These are phyloP conservation scores for Latrodectus elegans DNA, from an alignment of 2,888 invertebrate species.

Conservation along the genomic window DNA sequence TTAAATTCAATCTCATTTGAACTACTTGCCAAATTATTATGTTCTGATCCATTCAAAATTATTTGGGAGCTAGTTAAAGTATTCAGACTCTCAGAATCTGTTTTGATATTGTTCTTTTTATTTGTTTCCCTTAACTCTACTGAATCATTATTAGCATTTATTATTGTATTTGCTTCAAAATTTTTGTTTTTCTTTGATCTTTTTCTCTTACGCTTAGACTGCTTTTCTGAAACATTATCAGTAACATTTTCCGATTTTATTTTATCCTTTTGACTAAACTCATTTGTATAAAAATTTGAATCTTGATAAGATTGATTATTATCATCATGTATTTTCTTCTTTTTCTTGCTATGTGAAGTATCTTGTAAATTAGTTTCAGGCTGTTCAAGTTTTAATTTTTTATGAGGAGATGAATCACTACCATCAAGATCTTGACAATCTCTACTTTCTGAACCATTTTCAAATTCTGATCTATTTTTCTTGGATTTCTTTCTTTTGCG, in stretches of 20 bases:
- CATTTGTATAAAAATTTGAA: no score
- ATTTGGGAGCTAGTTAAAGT: no score
- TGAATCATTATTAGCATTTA: not conserved
- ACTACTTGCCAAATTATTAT: no score
- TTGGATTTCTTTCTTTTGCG: conserved; percentile 29
- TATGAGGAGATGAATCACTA: not conserved
- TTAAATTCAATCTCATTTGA: no score
- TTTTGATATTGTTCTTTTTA: not conserved
- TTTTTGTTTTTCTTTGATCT: conserved; percentile 34
- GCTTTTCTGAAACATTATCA: not conserved
- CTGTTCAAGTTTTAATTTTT: no score
- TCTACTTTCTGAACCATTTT: not conserved
- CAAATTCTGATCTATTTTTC: conserved; percentile 24
- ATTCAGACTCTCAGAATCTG: no score
- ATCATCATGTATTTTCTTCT: no score
- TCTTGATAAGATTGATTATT: no score
- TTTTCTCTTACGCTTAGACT: conserved; percentile 15
- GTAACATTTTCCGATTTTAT: not conserved
- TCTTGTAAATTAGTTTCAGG: no score
- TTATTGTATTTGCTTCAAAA: conserved; percentile 12
- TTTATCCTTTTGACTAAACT: not conserved
- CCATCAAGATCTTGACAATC: not conserved
- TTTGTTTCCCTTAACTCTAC: conserved; percentile 37
- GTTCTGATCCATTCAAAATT: no score
- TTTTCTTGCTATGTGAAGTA: no score